These are phyloP conservation scores for Tachina fera DNA, from an alignment of 2,888 invertebrate species.

Conservation along the genomic window DNA sequence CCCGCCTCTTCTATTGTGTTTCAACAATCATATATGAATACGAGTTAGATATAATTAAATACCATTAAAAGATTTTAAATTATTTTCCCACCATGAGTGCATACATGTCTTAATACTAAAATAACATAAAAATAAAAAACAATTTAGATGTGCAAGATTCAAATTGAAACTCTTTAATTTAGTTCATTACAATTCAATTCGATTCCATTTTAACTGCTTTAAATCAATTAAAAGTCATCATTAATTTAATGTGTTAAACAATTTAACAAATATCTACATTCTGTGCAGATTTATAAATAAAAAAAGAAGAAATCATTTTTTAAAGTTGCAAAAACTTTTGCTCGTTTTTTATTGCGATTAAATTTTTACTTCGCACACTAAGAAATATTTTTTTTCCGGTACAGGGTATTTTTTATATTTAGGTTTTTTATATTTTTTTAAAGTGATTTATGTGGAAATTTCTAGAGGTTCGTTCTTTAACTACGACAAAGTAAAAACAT, in stretches of 20 bases:
- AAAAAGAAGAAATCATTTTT: slow-evolving; percentile 19
- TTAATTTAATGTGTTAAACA: slow-evolving; percentile 28
- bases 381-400: background rate
- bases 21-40: background rate
- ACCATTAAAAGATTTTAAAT: slow-evolving; percentile 39
- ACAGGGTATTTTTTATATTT: background rate
- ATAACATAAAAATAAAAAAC: background rate
- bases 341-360: background rate
- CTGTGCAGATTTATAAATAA: background rate
- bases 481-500: too few relatives aligned
- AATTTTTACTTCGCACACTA: background rate
- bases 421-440: background rate
- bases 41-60: slow-evolving; percentile 32
- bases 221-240: slow-evolving; percentile 44
- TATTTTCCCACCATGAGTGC: slow-evolving; percentile 35
- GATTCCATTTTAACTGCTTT: slow-evolving; percentile 4
- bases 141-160: slow-evolving; percentile 25
- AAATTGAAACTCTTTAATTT: slow-evolving; percentile 2
- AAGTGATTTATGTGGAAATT: too few relatives aligned
- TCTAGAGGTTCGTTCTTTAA: too few relatives aligned
- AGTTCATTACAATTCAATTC: slow-evolving; percentile 23
- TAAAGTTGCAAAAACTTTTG: slow-evolving; percentile 13
- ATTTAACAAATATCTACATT: slow-evolving; percentile 8
- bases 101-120: slow-evolving; percentile 15
- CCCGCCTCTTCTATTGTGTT: background rate